Percentiles rank a stretch among this genome's conserved stretches.
Conservation (phyloP, 2,888 invertebrate genomes). For the Spisula subtruncata region DNA sequence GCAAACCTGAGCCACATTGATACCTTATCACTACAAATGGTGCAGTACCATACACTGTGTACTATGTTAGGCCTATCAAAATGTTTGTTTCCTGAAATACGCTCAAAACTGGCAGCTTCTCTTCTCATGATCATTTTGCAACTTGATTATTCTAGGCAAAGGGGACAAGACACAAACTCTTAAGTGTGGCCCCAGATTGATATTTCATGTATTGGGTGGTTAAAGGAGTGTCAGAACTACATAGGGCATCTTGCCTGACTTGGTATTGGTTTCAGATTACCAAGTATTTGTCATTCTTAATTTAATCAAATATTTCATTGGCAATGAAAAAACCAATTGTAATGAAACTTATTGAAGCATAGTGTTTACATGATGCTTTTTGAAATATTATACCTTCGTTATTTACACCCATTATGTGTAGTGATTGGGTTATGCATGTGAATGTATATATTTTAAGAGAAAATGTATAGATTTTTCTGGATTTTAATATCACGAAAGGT, state of each 20-base stretch:
- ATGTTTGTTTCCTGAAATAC: no score
- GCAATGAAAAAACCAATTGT: neutral
- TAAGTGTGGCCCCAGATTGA: no score
- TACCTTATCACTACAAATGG: no score
- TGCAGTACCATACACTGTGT: no score
- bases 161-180: no score
- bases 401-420: constrained; percentile 9
- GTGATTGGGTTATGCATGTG: neutral
- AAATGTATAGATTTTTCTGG: neutral
- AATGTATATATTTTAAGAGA: neutral
- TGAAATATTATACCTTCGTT: constrained; percentile 2
- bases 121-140: no score
- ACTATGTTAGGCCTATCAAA: no score
- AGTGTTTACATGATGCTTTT: neutral
- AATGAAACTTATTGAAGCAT: constrained; percentile 15
- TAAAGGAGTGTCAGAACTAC: neutral
- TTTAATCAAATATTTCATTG: constrained; percentile 26
- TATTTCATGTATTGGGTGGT: no score
- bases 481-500: no score
- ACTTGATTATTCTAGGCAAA: no score
- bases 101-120: no score
- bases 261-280: constrained; percentile 15
- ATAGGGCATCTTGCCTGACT: neutral
- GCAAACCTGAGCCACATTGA: no score
- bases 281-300: constrained; percentile 31